Evolutionary conservation across 2,797 vertebrate genomes (phyloP).

Genomic region (Hemibagrus guttatus): DNA sequence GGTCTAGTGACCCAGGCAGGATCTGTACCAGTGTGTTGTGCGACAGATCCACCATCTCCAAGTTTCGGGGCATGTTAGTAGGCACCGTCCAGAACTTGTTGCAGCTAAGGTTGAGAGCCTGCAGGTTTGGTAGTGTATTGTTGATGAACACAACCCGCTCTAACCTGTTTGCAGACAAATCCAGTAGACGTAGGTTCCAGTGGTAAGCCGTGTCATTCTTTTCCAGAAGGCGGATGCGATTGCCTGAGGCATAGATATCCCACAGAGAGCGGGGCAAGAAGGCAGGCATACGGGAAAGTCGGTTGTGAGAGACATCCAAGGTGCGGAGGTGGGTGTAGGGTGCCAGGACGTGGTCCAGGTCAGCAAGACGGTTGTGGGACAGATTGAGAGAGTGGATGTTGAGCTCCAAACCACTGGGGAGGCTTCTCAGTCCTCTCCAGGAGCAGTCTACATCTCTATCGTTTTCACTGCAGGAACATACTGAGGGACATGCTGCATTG

Average conservation of each 20-base stretch:
- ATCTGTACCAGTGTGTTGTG: slow-evolving; percentile 88
- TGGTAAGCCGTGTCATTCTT: slow-evolving; percentile 94
- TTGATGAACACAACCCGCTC: slow-evolving; percentile 93
- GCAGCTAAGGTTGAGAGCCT: slow-evolving; percentile 87
- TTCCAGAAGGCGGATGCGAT: slow-evolving; percentile 85
- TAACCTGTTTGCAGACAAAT: slow-evolving; percentile 88
- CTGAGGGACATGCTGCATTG: slow-evolving; percentile 81
- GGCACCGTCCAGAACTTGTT: slow-evolving; percentile 95
- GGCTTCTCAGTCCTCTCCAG: slow-evolving; percentile 80
- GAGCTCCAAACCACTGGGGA: slow-evolving; percentile 87
- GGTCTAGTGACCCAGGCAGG: slow-evolving; percentile 85
- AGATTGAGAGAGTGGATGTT: slow-evolving; percentile 90
- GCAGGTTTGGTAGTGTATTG: slow-evolving; percentile 87
- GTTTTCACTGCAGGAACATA: slow-evolving; percentile 85
- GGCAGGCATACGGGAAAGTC: slow-evolving; percentile 81
- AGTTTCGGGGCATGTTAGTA: slow-evolving; percentile 88
- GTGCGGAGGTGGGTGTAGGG: slow-evolving; percentile 85
- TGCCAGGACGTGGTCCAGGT: slow-evolving; percentile 83
- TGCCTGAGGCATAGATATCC: slow-evolving; percentile 85
- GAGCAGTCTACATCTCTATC: slow-evolving; percentile 93
- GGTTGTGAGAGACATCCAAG: slow-evolving; percentile 90
- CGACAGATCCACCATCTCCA: slow-evolving; percentile 86
- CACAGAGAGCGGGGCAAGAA: slow-evolving; percentile 90
- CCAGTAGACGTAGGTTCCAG: slow-evolving; percentile 90
- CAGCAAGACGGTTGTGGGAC: slow-evolving; percentile 86